Base-by-base conservation (phyloP, 2,113 vertebrate species). In the Siniperca chuatsi region DNA sequence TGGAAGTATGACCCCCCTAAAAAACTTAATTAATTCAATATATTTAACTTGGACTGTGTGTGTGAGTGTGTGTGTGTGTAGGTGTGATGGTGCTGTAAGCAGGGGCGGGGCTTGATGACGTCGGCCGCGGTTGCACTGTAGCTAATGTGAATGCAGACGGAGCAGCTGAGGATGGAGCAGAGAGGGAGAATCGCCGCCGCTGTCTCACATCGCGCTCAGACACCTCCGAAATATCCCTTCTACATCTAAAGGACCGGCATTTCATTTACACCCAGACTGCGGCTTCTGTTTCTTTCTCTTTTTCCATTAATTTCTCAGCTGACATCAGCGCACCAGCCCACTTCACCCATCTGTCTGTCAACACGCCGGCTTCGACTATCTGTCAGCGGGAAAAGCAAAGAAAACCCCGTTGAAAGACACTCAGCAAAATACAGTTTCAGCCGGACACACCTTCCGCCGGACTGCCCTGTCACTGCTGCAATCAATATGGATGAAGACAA, bases 401-500 rank as follows among this genome's bases (percentile, higher is more conserved):
- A 61, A 44, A 48, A 55, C 25, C 54, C 75, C 18, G 66, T 10
- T 40, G 48, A 70, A 74, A 79, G 78, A 23, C 54, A 44, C 23
- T 50, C 4, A 23, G 8, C 64, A 23, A 73, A 58, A 77, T n/a
- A 46, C 23, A 68, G 55, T 83, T 75, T 78, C 37, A 66, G n/a
- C 11, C 42, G 67, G 25, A 76, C 64, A 62, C 91, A 81, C 71
- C 85, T 86, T 80, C 48, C 40, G 20, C 84, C 42, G 91, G 82
- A 84, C 76, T 75, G 71, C 29, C 77, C 33, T 67, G 69, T 68
- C 81, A 33, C 69, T 33, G 62, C 50, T 54, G 16, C 52, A 20
- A 2, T 74, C 72, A 74, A 81, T 15, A 96, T 96, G 95, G 95
- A 96, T 58, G 95, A 96, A 87, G 95, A 96, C 85, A 95, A 92